phyloP scores from a whole-genome alignment of 2,888 invertebrate genomes.

The Agrotis segetum region DNA sequence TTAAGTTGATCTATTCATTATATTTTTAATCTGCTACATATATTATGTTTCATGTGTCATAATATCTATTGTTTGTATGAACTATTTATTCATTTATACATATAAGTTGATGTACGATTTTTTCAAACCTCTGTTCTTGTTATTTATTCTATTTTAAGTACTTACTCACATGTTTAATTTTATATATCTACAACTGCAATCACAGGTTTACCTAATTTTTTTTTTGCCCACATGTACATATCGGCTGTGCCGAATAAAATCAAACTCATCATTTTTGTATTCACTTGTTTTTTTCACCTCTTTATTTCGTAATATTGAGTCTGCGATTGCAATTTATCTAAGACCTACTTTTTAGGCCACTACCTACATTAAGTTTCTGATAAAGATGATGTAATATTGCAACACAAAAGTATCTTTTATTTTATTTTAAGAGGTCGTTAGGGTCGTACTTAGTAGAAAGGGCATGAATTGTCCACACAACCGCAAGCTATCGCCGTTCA shows the following conservation, averaged over 20 bases:
- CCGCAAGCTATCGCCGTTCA: no score
- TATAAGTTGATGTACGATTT: neutral
- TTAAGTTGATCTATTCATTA: neutral
- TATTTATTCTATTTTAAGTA: neutral
- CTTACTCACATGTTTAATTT: neutral
- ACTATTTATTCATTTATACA: conserved; percentile 1
- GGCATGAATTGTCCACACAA: no score
- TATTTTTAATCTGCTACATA: neutral
- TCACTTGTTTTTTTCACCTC: conserved; percentile 13
- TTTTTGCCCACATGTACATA: conserved; percentile 3
- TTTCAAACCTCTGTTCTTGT: neutral
- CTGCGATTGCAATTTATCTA: conserved; percentile 7
- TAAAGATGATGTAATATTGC: conserved; percentile 10
- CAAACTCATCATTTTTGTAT: conserved; percentile 2
- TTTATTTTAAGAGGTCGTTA: neutral
- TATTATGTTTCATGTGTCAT: neutral
- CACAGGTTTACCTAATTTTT: neutral
- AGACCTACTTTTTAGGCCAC: neutral
- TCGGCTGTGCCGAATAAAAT: conserved; percentile 25
- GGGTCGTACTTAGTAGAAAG: no score
- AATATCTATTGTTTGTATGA: neutral
- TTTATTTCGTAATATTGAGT: conserved; percentile 19
- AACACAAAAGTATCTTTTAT: neutral
- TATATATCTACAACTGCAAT: conserved; percentile 7
- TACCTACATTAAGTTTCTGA: neutral